Conservation (phyloP, 1,140 invertebrate species). For the Heliconius himera region DNA sequence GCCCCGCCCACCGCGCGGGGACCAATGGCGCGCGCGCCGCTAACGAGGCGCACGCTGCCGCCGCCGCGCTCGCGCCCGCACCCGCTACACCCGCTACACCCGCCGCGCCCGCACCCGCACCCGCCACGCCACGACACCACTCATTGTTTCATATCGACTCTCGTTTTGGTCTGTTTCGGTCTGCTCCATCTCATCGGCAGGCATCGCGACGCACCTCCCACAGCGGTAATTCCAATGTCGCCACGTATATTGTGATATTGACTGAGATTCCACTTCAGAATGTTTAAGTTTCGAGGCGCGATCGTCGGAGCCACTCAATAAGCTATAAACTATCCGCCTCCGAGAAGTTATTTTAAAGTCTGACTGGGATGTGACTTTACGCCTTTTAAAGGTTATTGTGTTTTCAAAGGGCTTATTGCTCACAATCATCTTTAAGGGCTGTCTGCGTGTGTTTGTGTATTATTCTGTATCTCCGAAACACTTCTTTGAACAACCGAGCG, state of each 20-base stretch:
- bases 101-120: constrained; percentile 32
- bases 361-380: constrained; percentile 70
- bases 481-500: background rate
- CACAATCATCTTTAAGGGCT: constrained; percentile 30
- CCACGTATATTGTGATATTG: constrained; percentile 76
- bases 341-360: constrained; percentile 77
- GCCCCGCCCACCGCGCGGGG: constrained; percentile 69
- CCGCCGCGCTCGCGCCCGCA: constrained; percentile 45
- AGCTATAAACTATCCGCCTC: constrained; percentile 79
- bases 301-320: constrained; percentile 77
- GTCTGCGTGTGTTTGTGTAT: constrained; percentile 23
- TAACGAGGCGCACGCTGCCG: constrained; percentile 55
- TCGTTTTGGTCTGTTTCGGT: constrained; percentile 69
- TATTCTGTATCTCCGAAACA: constrained; percentile 1
- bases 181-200: constrained; percentile 56
- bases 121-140: constrained; percentile 59
- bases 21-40: constrained; percentile 65
- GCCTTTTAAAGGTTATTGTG: constrained; percentile 80
- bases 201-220: constrained; percentile 68
- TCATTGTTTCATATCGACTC: constrained; percentile 75
- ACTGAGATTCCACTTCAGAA: constrained; percentile 72
- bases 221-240: constrained; percentile 79
- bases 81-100: constrained; percentile 38
- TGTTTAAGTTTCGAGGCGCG: constrained; percentile 68
- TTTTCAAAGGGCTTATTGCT: constrained; percentile 68